These are phyloP conservation scores for Cettia cetti DNA, from an alignment of 2,113 vertebrate species.

Conservation along the genomic window DNA sequence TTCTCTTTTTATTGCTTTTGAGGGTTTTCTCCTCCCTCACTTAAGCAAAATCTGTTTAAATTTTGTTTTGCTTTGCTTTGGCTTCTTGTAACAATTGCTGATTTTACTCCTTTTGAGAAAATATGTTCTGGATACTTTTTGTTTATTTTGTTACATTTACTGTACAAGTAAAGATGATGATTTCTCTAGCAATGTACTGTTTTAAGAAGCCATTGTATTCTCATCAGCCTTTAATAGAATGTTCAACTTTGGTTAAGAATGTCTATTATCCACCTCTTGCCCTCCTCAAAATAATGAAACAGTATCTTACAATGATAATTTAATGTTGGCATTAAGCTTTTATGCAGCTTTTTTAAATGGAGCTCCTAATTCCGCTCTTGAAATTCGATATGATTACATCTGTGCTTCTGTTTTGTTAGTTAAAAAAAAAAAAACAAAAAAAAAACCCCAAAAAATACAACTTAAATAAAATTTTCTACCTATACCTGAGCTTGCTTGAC, in stretches of 20 bases:
- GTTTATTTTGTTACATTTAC: background rate
- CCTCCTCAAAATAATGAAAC: background rate
- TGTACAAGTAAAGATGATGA: background rate
- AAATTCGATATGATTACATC: background rate
- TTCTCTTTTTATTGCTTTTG: background rate
- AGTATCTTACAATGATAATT: background rate
- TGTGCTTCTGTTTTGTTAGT: background rate
- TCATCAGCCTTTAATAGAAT: background rate
- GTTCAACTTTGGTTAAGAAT: background rate
- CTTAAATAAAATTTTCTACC: background rate
- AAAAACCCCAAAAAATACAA: rapidly evolving
- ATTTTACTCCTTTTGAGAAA: background rate
- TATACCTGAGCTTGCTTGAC: background rate
- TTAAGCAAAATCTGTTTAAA: background rate
- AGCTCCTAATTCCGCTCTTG: background rate
- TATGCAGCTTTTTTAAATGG: background rate
- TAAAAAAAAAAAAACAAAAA: background rate
- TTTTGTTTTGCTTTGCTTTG: background rate
- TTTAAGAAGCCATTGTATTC: background rate
- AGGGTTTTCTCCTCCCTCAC: background rate
- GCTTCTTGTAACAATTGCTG: background rate
- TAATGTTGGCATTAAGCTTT: background rate
- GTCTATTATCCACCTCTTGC: background rate
- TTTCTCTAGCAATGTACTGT: background rate
- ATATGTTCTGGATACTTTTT: background rate